phyloP scores from a whole-genome alignment of 2,113 vertebrate species.

The Caretta caretta region DNA sequence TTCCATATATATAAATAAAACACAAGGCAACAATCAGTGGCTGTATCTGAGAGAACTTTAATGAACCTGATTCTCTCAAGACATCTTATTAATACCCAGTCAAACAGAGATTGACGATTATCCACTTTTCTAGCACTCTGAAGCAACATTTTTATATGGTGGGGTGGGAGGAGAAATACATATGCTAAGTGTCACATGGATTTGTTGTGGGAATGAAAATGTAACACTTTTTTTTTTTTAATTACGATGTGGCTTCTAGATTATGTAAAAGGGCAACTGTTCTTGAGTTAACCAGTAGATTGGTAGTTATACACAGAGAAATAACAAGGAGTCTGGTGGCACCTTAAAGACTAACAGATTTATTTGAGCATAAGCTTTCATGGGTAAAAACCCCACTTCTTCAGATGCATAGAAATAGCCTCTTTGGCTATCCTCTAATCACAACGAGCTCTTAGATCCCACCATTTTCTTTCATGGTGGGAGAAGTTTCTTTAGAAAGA shows the following conservation, averaged over 20 bases:
- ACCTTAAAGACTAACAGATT: no score
- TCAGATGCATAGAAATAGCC: not conserved
- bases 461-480: not conserved
- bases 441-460: not conserved
- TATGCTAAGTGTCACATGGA: not conserved
- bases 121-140: not conserved
- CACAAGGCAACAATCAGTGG: not conserved
- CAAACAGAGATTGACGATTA: not conserved
- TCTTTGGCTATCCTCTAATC: not conserved
- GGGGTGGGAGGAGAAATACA: not conserved
- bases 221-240: not conserved
- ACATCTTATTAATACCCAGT: not conserved
- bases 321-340: not conserved
- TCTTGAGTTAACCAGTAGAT: not conserved
- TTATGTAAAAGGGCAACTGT: not conserved
- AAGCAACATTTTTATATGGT: not conserved
- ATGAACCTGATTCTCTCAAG: not conserved
- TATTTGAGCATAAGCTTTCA: no score
- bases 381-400: no score
- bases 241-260: not conserved
- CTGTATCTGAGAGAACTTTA: not conserved
- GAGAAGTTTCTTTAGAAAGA: not conserved
- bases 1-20: not conserved
- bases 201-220: not conserved
- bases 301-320: not conserved